Conservation (phyloP, 2,888 invertebrate species). For the Chymomyza procnemis region DNA sequence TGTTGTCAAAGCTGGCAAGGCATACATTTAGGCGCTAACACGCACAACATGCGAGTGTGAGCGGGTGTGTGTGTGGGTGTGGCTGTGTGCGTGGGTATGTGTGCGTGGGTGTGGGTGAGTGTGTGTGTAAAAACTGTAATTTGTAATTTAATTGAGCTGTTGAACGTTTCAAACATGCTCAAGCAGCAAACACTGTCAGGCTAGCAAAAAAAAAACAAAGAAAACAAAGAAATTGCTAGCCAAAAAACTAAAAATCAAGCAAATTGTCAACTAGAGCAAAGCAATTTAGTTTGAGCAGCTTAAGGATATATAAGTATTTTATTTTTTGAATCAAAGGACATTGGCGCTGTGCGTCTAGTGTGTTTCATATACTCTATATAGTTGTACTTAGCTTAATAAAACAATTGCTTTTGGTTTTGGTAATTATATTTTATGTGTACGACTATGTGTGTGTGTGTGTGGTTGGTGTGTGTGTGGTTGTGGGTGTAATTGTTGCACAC, state of each 20-base stretch:
- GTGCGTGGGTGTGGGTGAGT: background rate
- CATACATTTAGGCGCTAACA: background rate
- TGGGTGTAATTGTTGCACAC: background rate
- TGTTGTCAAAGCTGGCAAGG: background rate
- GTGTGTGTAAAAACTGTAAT: background rate
- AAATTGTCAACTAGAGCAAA: background rate
- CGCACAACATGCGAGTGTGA: background rate
- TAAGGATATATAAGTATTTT: background rate
- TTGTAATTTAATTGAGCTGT: constrained; percentile 1
- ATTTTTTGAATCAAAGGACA: background rate
- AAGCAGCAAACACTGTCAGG: background rate
- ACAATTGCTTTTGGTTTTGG: background rate
- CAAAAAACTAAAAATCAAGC: background rate
- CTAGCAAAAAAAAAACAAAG: background rate
- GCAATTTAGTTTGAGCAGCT: background rate
- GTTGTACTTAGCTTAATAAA: background rate
- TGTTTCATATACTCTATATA: background rate
- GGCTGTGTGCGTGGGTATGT: background rate
- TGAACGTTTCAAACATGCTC: background rate
- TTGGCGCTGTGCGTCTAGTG: no score
- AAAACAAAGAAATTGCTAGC: no score
- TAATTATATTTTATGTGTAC: constrained; percentile 8
- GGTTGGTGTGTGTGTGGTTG: background rate
- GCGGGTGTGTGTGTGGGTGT: background rate
- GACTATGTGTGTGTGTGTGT: constrained; percentile 28